Conservation (phyloP, 2,113 vertebrate species). For the Pterophyllum scalare region DNA sequence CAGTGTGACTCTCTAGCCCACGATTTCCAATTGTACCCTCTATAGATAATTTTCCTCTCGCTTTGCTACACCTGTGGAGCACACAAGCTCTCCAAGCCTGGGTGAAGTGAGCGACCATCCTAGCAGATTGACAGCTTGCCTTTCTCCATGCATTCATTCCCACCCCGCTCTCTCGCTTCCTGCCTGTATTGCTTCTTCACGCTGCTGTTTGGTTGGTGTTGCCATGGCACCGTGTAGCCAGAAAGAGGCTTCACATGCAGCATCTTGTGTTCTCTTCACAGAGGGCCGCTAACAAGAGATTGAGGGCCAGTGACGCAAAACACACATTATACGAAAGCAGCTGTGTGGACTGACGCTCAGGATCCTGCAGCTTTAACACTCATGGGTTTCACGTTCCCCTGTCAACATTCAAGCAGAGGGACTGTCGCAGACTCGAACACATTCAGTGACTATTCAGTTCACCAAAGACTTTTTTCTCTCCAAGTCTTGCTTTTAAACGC, state of each 20-base stretch:
- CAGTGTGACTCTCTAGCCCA: not conserved
- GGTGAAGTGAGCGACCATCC: conserved; percentile 43
- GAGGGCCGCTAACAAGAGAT: conserved; percentile 83
- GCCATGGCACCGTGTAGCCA: conserved; percentile 78
- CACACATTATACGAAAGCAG: conserved; percentile 56
- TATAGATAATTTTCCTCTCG: not conserved
- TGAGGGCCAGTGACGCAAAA: conserved; percentile 74
- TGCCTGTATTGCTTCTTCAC: conserved; percentile 67
- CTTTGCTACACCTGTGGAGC: conserved; percentile 23
- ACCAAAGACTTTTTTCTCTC: not conserved
- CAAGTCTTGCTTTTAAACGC: conserved; percentile 48
- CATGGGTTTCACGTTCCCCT: conserved; percentile 23
- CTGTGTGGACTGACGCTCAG: conserved; percentile 72
- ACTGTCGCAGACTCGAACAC: not conserved
- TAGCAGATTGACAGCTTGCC: conserved; percentile 50
- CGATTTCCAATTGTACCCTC: not conserved
- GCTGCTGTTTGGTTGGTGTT: conserved; percentile 80
- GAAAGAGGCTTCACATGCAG: conserved; percentile 86
- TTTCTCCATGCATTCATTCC: conserved; percentile 33
- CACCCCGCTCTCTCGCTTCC: conserved; percentile 42
- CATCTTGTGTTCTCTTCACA: conserved; percentile 96
- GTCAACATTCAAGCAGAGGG: conserved; percentile 38
- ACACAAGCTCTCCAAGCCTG: conserved; percentile 1
- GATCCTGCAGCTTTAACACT: conserved; percentile 69
- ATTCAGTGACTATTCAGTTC: conserved; percentile 1